Evolutionary conservation across 2,888 invertebrate genomes (phyloP).

Genomic region (Drymonia ruficornis): DNA sequence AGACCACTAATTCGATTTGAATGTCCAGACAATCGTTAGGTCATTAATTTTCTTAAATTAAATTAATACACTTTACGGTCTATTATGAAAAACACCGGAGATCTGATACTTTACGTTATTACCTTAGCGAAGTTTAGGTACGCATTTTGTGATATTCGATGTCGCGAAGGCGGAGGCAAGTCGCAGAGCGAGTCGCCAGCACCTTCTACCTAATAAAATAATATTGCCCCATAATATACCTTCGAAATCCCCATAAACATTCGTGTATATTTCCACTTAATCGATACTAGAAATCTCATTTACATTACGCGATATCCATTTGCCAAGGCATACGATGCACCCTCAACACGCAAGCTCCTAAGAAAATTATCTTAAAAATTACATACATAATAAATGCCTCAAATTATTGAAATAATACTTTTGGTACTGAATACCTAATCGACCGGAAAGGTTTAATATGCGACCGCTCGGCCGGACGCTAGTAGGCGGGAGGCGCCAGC

Average conservation of each 20-base stretch:
- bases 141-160: constrained; percentile 70
- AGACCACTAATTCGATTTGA: constrained; percentile 73
- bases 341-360: constrained; percentile 63
- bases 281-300: constrained; percentile 64
- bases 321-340: constrained; percentile 54
- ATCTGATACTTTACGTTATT: constrained; percentile 71
- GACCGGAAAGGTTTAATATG: constrained; percentile 42
- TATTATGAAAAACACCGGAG: constrained; percentile 72
- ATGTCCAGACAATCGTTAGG: constrained; percentile 67
- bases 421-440: constrained; percentile 74
- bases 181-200: constrained; percentile 80
- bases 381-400: constrained; percentile 51
- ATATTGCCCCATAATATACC: constrained; percentile 71
- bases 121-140: constrained; percentile 66
- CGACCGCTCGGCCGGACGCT: constrained; percentile 62
- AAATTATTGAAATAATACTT: constrained; percentile 76
- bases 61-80: constrained; percentile 74
- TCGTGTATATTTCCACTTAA: constrained; percentile 51
- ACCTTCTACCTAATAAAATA: constrained; percentile 65
- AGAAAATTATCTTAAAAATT: constrained; percentile 51
- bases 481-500: constrained; percentile 82
- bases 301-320: constrained; percentile 55
- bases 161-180: constrained; percentile 80
- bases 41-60: constrained; percentile 73
- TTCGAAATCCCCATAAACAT: constrained; percentile 64